Evolutionary conservation across 2,888 invertebrate genomes (phyloP).

Genomic region (Coenonympha glycerion): DNA sequence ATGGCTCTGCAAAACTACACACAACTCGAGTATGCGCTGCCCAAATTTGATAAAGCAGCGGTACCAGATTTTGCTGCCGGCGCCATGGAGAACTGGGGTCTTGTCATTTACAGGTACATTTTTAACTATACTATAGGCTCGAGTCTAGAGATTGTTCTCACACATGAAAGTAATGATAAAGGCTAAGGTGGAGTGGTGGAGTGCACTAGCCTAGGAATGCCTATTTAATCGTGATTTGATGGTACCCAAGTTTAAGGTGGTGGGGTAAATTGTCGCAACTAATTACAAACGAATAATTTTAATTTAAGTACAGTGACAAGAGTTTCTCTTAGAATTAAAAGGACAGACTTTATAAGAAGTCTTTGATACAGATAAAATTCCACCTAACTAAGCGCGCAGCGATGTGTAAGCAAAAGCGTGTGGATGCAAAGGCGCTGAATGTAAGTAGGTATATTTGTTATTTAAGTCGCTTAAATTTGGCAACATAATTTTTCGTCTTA

Average conservation of each 20-base stretch:
- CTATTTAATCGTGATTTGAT: no score
- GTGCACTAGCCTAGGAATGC: no score
- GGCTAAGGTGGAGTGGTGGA: no score
- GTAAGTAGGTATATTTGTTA: no score
- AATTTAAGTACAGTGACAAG: neutral
- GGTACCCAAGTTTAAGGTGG: no score
- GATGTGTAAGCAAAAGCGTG: no score
- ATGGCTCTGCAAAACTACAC: constrained; percentile 52
- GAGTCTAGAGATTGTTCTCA: no score
- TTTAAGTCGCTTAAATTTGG: no score
- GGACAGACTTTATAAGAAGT: neutral
- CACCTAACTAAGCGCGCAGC: no score
- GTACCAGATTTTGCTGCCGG: constrained; percentile 86
- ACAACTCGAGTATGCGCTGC: constrained; percentile 62
- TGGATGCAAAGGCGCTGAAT: neutral
- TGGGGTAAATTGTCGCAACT: neutral
- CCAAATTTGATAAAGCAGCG: constrained; percentile 87
- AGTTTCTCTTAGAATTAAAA: neutral
- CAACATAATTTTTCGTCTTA: no score
- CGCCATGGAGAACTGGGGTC: constrained; percentile 86
- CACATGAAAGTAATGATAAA: no score
- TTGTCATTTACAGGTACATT: constrained; percentile 83
- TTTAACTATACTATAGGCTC: constrained; percentile 44
- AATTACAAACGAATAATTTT: neutral
- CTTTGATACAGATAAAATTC: neutral